Conservation (phyloP, 1,140 invertebrate genomes). For the Ceratosolen solmsi region DNA sequence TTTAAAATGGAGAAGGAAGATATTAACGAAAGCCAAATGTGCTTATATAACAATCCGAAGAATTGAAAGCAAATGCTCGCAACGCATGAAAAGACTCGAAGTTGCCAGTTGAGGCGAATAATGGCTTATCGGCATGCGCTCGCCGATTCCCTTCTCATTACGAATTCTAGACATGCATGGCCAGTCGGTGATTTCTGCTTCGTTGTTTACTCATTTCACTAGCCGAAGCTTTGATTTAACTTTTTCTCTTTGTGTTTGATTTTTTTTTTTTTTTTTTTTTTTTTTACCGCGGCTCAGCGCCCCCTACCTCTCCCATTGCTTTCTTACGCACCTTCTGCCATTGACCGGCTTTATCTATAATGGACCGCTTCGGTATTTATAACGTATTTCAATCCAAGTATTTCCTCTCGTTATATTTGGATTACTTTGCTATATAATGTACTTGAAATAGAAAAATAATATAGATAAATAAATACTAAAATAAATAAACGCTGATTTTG, state of each 20-base stretch:
- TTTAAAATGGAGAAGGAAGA: too few relatives aligned
- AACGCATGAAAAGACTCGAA: neutral
- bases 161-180: slow-evolving; percentile 8
- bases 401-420: neutral
- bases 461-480: too few relatives aligned
- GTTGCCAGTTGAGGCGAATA: neutral
- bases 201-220: slow-evolving; percentile 37
- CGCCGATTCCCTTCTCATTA: neutral
- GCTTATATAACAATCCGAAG: too few relatives aligned
- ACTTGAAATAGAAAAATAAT: too few relatives aligned
- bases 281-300: too few relatives aligned
- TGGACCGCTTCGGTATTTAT: neutral
- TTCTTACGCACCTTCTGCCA: neutral
- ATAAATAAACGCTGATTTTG: too few relatives aligned
- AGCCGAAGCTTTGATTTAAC: slow-evolving; percentile 21
- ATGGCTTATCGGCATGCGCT: slow-evolving; percentile 20
- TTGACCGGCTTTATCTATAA: neutral
- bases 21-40: too few relatives aligned
- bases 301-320: neutral
- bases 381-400: neutral
- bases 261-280: neutral
- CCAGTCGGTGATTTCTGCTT: neutral
- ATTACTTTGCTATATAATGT: too few relatives aligned
- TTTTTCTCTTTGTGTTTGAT: neutral
- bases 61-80: neutral